Evolutionary conservation across 2,113 vertebrate genomes (phyloP), one percentile per base, ranked within the genome.

Genomic region (Phoenicopterus ruber): DNA sequence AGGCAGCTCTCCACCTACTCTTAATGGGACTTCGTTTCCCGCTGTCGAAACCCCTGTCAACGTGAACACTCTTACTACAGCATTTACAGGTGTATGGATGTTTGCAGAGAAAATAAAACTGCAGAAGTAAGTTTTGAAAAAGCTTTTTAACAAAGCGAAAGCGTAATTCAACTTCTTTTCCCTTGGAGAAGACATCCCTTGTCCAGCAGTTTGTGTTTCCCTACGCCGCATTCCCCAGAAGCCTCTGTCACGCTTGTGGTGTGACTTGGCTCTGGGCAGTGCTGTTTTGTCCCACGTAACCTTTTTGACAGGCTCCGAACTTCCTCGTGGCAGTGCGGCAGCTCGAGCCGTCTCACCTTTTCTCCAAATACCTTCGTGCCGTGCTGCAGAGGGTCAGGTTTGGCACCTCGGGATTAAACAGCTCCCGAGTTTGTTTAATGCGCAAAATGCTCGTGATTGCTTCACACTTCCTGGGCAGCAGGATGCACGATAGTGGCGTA

Each of bases 171-270:
- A 12, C 24, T 40, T 10, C 17, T 49, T 54, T 17, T 65, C 65
- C 44, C 20, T 32, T 6, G 42, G 38, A 73, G 36, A 34, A 50
- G 55, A 21, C 50, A 4, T 42, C 81, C 61, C 42, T 70, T n/a
- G 2, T 4, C 28, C 19, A 2, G 26, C 91, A 7, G 44, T 25
- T 29, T 15, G 34, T 18, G 0, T 20, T 62, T 49, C 26, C 59
- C 34, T 9, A 6, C 5, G 0, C 17, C 7, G 18, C 31, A 0
- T 54, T 72, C 63, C 74, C 18, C 32, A 6, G 55, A 5, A 62
- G 63, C 22, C 38, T 58, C 44, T 0, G 4, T 49, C 65, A 6
- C 4, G 1, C 34, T 55, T 10, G 2, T 5, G 10, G 28, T 9
- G 42, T 71, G 36, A 4, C 29, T 26, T 17, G 31, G 47, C 88